phyloP scores from a whole-genome alignment of 2,888 invertebrate species.

The Panzeria rudis region DNA sequence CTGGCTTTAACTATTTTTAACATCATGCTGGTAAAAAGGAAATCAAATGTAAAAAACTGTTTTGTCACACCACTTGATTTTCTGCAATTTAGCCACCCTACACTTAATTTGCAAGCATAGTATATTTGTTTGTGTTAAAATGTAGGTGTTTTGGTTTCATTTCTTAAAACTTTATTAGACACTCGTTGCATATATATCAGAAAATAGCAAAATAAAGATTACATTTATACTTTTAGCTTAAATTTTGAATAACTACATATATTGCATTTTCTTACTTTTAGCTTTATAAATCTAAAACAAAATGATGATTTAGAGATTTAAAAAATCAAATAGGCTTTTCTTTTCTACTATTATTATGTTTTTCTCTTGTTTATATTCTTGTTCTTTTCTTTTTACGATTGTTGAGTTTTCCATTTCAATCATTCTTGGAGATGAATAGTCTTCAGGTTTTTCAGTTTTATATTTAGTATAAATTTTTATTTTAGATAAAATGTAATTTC shows the following conservation, averaged over 20 bases:
- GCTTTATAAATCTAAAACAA: constrained; percentile 31
- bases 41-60: constrained; percentile 36
- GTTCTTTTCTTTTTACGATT: constrained; percentile 45
- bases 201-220: constrained; percentile 6
- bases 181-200: background rate
- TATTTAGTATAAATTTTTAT: constrained; percentile 8
- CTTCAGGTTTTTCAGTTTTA: background rate
- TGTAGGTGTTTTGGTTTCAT: background rate
- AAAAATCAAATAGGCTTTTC: constrained; percentile 29
- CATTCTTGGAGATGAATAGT: constrained; percentile 22
- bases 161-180: constrained; percentile 1
- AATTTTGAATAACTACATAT: constrained; percentile 8
- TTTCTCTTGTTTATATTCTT: background rate
- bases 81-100: constrained; percentile 35
- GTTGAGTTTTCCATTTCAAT: constrained; percentile 56
- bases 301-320: constrained; percentile 12
- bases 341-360: background rate
- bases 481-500: constrained; percentile 35
- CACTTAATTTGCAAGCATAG: background rate
- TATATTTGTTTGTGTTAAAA: background rate
- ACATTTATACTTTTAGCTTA: constrained; percentile 6
- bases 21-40: constrained; percentile 35
- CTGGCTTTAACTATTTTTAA: constrained; percentile 45
- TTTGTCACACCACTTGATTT: constrained; percentile 58
- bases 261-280: background rate